Conservation (phyloP, 1,140 invertebrate species). For the Battus philenor region DNA sequence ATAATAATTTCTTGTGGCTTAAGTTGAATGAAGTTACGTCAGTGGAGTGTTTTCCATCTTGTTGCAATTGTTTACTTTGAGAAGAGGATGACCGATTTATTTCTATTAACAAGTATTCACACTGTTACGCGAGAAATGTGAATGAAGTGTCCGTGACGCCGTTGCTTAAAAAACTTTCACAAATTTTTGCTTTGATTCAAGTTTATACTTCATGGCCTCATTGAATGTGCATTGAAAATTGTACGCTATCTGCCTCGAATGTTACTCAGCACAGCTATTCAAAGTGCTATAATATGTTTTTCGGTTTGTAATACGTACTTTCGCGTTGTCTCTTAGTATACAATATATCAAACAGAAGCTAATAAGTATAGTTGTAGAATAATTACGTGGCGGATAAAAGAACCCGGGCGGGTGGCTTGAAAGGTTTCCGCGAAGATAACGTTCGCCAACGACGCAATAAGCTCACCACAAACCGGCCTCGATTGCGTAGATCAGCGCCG, state of each 20-base stretch:
- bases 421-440: constrained; percentile 55
- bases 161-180: constrained; percentile 15
- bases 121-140: constrained; percentile 14
- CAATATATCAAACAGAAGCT: constrained; percentile 22
- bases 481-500: constrained; percentile 69
- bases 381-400: constrained; percentile 41
- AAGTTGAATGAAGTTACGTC: constrained; percentile 12
- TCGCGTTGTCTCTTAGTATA: too few species aligned
- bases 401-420: constrained; percentile 32
- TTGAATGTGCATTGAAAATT: neutral
- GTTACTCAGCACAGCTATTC: too few species aligned
- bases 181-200: constrained; percentile 14
- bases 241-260: too few species aligned
- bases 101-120: constrained; percentile 13
- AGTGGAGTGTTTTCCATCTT: constrained; percentile 5
- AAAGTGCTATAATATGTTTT: too few species aligned
- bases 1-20: too few species aligned
- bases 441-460: constrained; percentile 53
- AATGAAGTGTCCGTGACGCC: constrained; percentile 12
- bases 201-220: neutral
- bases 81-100: constrained; percentile 14
- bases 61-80: constrained; percentile 10
- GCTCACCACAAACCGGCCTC: constrained; percentile 61
- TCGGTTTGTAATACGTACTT: neutral
- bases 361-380: constrained; percentile 19